Evolutionary conservation across 2,888 invertebrate genomes (phyloP), one percentile per base, ranked within the genome.

Genomic region (Eupithecia subfuscata): DNA sequence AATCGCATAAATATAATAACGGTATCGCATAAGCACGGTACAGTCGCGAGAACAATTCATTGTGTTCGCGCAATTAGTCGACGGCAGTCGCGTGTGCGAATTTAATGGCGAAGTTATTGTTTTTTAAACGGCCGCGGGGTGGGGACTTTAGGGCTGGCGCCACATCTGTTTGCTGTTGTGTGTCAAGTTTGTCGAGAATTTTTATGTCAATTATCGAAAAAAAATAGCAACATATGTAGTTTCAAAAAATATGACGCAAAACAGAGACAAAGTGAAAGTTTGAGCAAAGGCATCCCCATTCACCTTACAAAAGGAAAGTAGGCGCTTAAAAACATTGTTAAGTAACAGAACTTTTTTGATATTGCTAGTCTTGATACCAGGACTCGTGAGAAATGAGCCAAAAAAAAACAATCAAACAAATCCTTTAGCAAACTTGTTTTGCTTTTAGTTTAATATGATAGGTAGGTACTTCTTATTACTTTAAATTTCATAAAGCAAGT

Each of bases 91-190:
- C 84, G 90, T 93, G 94, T 88, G 89, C 87, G 87, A 93, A 91
- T 94, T 94, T 94, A 94, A 94, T 94, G 94, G 92, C 76, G 86
- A 87, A 86, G 87, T 92, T 91, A 93, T 94, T 94, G 93, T 94
- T 93, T 93, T 87, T 91, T 87, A 85, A 86, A 85, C 80, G 84
- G 75, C 80, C 81, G 72, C 68, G 73, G 71, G 70, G 71, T 74
- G 72, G 74, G 77, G 74, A n/a, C 45, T 7, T 22, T 73, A 77
- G 75, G 77, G 77, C 34, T 77, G 74, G 1, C 69, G 0, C 25
- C 22, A 52, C n/a, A 11, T 7, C 18, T 18, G 48, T 2, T 18
- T 5, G 45, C 45, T 45, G 5, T 14, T 45, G 14, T 16, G 18
- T 18, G 18, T 48, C 48, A 48, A 48, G 7, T 0, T 18, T 18